Conservation (phyloP, 2,797 vertebrate genomes). For the Falco biarmicus region DNA sequence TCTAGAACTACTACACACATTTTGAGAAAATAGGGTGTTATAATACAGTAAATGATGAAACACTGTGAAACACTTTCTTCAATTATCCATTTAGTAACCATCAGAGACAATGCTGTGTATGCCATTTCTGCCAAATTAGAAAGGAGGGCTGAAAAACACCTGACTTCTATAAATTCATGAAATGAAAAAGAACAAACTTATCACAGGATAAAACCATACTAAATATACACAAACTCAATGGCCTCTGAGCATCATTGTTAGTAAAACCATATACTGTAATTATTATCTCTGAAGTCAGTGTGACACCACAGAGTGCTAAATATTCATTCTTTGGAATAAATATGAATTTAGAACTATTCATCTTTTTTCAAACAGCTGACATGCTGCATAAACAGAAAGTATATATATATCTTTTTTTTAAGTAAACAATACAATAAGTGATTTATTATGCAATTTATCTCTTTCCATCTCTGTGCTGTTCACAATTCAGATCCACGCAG, state of each 20-base stretch:
- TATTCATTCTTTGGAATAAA: slow-evolving; percentile 78
- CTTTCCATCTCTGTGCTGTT: slow-evolving; percentile 77
- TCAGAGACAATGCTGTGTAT: background rate
- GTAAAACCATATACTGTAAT: slow-evolving; percentile 72
- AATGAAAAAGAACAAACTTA: slow-evolving; percentile 51
- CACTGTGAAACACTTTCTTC: slow-evolving; percentile 29
- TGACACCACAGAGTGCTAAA: slow-evolving; percentile 71
- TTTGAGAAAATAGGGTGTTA: background rate
- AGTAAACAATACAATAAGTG: slow-evolving; percentile 78
- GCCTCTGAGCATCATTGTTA: slow-evolving; percentile 50
- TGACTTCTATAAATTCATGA: slow-evolving; percentile 59
- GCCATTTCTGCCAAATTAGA: slow-evolving; percentile 31
- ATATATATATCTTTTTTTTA: slow-evolving; percentile 54
- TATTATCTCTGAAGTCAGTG: slow-evolving; percentile 71
- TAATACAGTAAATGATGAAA: slow-evolving; percentile 20
- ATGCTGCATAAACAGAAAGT: slow-evolving; percentile 78
- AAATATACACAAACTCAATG: slow-evolving; percentile 54
- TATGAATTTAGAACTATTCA: slow-evolving; percentile 76
- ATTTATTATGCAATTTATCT: slow-evolving; percentile 85
- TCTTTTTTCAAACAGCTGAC: slow-evolving; percentile 78
- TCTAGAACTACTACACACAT: background rate
- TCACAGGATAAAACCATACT: slow-evolving; percentile 57
- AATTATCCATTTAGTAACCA: slow-evolving; percentile 50
- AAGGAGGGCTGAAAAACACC: slow-evolving; percentile 44
- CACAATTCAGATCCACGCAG: slow-evolving; percentile 79